A percentile compares a stretch with the other conserved stretches of the same genome.
Evolutionary conservation across 2,113 vertebrate species (phyloP).

Genomic region (Vulpes vulpes): DNA sequence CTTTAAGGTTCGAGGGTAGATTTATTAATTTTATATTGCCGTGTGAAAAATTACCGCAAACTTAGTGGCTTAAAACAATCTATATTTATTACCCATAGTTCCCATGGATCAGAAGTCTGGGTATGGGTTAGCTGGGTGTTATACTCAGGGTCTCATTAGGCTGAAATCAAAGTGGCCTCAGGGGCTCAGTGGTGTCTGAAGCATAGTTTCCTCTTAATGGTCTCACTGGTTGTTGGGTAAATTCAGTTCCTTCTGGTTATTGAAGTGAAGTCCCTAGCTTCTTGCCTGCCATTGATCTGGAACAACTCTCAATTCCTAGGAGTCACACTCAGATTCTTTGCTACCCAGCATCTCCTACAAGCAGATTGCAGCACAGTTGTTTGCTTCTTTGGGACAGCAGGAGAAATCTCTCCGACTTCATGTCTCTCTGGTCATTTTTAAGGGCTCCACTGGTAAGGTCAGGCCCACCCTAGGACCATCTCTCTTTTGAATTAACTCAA

Average conservation of each 20-base stretch:
- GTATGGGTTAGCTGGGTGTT: neutral
- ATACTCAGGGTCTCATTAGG: neutral
- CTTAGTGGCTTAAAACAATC: neutral
- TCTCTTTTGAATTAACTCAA: constrained; percentile 52
- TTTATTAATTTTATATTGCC: constrained; percentile 13
- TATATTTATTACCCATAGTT: neutral
- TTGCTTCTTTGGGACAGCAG: neutral
- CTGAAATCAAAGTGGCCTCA: neutral
- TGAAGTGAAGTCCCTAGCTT: neutral
- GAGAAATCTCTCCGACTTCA: neutral
- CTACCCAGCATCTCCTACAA: neutral
- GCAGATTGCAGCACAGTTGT: neutral
- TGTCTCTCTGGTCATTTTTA: neutral
- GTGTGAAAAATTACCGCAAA: neutral
- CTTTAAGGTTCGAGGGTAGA: neutral
- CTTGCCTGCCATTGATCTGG: neutral
- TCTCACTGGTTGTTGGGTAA: neutral
- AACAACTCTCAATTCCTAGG: neutral
- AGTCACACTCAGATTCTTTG: neutral
- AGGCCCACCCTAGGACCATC: neutral
- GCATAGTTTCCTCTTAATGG: neutral
- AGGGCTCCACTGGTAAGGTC: neutral
- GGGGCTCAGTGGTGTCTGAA: neutral
- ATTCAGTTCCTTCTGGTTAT: neutral
- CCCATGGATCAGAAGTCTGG: neutral